A percentile compares a stretch with the other conserved stretches of the same genome.
Evolutionary conservation across 2,113 vertebrate species (phyloP).

Genomic region (Proteles cristata): DNA sequence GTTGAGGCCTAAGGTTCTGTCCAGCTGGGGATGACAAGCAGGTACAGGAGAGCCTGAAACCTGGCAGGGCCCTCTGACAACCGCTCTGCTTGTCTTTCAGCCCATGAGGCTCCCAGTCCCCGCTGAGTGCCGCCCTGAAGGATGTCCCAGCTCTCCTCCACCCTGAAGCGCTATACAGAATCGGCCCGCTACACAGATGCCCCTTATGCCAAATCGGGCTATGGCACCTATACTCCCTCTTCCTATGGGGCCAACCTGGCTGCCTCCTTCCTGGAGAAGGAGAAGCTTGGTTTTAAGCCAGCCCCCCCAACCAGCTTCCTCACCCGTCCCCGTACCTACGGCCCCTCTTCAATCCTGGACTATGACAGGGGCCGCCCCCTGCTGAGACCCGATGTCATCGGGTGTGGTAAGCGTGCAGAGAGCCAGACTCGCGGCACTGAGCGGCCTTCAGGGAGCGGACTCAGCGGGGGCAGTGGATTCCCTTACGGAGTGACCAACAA

Average conservation of each 20-base stretch:
- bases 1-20: background rate
- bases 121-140: conserved; percentile 85
- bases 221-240: conserved; percentile 90
- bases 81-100: conserved; percentile 86
- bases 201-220: conserved; percentile 89
- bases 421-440: conserved; percentile 89
- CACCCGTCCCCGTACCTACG: conserved; percentile 82
- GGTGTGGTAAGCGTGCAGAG: conserved; percentile 87
- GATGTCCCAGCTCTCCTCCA: conserved; percentile 98
- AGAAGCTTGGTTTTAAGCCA: conserved; percentile 89
- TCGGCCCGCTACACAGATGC: conserved; percentile 87
- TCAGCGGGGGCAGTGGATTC: conserved; percentile 84
- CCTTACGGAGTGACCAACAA: conserved; percentile 76
- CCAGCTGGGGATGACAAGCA: background rate
- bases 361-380: conserved; percentile 86
- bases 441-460: conserved; percentile 84
- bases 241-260: conserved; percentile 90
- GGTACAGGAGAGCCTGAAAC: background rate
- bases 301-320: conserved; percentile 88
- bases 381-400: conserved; percentile 89
- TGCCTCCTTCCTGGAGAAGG: conserved; percentile 88
- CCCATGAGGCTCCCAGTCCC: conserved; percentile 91
- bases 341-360: conserved; percentile 87
- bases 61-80: conserved; percentile 17
- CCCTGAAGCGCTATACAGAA: conserved; percentile 93